Evolutionary conservation across 2,888 invertebrate genomes (phyloP).

Genomic region (Thymelicus lineola): DNA sequence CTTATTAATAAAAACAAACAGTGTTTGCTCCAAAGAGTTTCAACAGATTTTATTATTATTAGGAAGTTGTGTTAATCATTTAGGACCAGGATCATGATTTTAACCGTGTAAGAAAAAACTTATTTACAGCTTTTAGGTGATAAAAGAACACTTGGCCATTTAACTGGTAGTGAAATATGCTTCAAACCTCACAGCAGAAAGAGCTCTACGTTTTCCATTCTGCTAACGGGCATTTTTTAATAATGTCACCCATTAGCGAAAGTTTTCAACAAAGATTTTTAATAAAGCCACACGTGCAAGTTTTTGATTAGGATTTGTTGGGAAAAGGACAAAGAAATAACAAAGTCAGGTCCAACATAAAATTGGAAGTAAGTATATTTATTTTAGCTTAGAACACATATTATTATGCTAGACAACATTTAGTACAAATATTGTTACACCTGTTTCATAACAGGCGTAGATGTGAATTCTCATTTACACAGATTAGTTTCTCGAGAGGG

Average conservation of each 20-base stretch:
- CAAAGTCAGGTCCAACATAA: conserved; percentile 26
- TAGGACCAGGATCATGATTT: no score
- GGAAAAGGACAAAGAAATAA: conserved; percentile 8
- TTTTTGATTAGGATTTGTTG: background rate
- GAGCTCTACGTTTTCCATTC: no score
- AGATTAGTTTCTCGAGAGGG: background rate
- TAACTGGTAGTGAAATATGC: no score
- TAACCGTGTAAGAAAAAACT: no score
- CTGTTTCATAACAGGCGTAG: conserved; percentile 24
- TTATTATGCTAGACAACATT: conserved; percentile 50
- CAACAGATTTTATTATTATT: no score
- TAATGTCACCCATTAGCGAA: background rate
- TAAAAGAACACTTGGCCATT: no score
- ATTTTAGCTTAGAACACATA: conserved; percentile 55
- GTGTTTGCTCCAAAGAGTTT: no score
- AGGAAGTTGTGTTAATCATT: no score
- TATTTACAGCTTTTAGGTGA: no score
- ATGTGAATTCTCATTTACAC: conserved; percentile 1
- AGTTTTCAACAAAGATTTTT: background rate
- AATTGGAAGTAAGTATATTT: conserved; percentile 48
- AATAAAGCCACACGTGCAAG: background rate
- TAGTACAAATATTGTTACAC: conserved; percentile 50
- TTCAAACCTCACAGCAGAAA: no score
- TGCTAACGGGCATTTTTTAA: no score
- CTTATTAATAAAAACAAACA: no score